phyloP scores from a whole-genome alignment of 2,113 vertebrate genomes.

The Gambusia holbrooki region DNA sequence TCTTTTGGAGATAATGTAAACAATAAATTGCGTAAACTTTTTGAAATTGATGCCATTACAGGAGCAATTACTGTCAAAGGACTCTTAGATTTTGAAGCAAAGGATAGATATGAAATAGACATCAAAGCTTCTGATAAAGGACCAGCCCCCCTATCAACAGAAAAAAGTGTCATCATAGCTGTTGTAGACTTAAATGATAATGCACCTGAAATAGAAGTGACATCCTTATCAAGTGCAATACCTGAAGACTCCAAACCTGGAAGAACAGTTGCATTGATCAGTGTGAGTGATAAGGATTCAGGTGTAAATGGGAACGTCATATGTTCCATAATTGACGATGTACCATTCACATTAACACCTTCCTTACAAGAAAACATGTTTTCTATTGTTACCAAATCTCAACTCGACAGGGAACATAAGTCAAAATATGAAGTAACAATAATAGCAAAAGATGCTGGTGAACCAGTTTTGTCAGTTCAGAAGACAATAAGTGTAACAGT shows the following conservation, averaged over 20 bases:
- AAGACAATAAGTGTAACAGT: constrained; percentile 69
- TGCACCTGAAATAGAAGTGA: constrained; percentile 74
- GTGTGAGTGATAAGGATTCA: constrained; percentile 71
- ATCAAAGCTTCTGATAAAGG: constrained; percentile 75
- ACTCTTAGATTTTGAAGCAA: constrained; percentile 63
- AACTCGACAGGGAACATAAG: constrained; percentile 75
- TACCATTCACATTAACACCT: constrained; percentile 68
- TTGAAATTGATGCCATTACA: constrained; percentile 51
- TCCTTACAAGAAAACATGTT: constrained; percentile 75
- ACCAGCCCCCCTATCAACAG: constrained; percentile 20
- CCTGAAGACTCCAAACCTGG: constrained; percentile 70
- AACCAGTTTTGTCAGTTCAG: constrained; percentile 47
- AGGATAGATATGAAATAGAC: constrained; percentile 68
- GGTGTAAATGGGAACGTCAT: constrained; percentile 70
- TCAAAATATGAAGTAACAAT: constrained; percentile 69
- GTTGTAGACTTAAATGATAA: constrained; percentile 85
- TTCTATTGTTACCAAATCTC: constrained; percentile 70
- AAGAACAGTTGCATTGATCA: constrained; percentile 72
- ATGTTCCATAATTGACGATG: constrained; percentile 55
- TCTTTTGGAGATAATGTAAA: constrained; percentile 63
- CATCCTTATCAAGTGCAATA: constrained; percentile 70
- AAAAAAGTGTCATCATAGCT: constrained; percentile 74
- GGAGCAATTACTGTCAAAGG: constrained; percentile 73
- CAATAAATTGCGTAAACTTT: constrained; percentile 38
- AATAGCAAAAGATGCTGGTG: constrained; percentile 66